These are phyloP conservation scores for Hemistola chrysoprasaria DNA, from an alignment of 2,888 invertebrate species.

Conservation along the genomic window DNA sequence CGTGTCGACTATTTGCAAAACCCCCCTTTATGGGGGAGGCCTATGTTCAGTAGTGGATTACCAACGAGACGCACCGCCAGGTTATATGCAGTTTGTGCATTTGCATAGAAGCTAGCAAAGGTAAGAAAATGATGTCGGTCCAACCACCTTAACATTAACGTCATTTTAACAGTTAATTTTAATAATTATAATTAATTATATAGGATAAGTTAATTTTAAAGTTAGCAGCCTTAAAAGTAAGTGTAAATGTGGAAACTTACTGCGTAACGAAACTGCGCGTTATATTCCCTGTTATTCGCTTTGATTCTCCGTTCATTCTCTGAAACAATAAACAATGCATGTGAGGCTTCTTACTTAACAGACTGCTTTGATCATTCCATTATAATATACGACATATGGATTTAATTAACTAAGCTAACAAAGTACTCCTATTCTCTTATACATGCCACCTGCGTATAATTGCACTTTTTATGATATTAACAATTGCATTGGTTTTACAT, in stretches of 20 bases:
- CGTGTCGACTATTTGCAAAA: too few species aligned
- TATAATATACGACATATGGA: conserved; percentile 21
- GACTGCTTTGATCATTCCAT: conserved; percentile 13
- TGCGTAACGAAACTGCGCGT: conserved; percentile 98
- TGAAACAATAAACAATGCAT: conserved; percentile 82
- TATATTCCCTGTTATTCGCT: conserved; percentile 98
- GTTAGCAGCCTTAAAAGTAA: too few species aligned
- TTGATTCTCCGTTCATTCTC: conserved; percentile 98
- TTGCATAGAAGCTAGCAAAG: too few species aligned
- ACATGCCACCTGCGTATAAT: conserved; percentile 1
- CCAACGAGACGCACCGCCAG: too few species aligned
- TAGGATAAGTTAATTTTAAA: too few species aligned
- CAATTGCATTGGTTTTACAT: background rate
- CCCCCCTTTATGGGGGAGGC: too few species aligned
- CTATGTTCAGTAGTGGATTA: too few species aligned
- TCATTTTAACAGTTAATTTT: too few species aligned
- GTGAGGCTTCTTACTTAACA: conserved; percentile 23
- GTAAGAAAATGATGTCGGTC: too few species aligned
- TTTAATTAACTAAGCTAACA: conserved; percentile 25
- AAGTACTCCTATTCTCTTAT: conserved; percentile 20
- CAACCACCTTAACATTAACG: too few species aligned
- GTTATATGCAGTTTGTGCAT: too few species aligned
- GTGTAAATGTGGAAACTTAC: conserved; percentile 85
- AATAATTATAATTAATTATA: too few species aligned
- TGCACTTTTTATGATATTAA: background rate